Evolutionary conservation across 2,888 invertebrate species (phyloP), one percentile per base, ranked within the genome.

Genomic region (Busseola fusca): DNA sequence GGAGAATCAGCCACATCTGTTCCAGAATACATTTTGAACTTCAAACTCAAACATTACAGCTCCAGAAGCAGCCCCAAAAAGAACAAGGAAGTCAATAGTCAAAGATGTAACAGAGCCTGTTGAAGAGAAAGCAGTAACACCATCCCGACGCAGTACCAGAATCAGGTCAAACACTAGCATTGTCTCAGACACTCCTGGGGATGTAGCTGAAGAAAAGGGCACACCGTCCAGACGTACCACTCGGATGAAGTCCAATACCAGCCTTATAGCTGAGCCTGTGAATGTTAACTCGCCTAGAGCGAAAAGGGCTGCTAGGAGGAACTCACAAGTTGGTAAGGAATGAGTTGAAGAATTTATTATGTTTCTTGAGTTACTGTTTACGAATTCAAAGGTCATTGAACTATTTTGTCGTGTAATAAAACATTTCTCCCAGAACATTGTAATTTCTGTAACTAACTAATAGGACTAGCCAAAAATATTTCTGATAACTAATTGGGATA

Each of bases 281-380:
- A 82, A 59, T 64, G 76, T 86, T 64, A 92, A 91, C 34, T 93
- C 95, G 0, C 95, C 95, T 2, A 90, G 95, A 83, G 93, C 95
- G n/a, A 94, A 89, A 68, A 87, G 95, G 70, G 94, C 94, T 62
- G 85, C 91, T 16, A 89, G 95, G 62, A 89, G 95, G 72, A 91
- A 77, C 65, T 95, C 95, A 56, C 90, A 88, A 84, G 87, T 89
- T 83, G 94, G 95, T 95, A 85, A 87, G 90, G 5, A 45, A 40
- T 71, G 9, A 14, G 4, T 52, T n/a, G 4, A 14, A 58, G 14
- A 21, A 21, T 57, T 10, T 56, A 10, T 21, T 48, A 12, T 40
- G 10, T 72, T 40, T 14, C 16, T 30, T n/a, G 18, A 52, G 14
- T 18, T 21, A 4, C 4, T 42, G 16, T 34, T 42, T 25, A 30